Evolutionary conservation across 2,888 invertebrate species (phyloP).

Genomic region (Tetragonula carbonaria): DNA sequence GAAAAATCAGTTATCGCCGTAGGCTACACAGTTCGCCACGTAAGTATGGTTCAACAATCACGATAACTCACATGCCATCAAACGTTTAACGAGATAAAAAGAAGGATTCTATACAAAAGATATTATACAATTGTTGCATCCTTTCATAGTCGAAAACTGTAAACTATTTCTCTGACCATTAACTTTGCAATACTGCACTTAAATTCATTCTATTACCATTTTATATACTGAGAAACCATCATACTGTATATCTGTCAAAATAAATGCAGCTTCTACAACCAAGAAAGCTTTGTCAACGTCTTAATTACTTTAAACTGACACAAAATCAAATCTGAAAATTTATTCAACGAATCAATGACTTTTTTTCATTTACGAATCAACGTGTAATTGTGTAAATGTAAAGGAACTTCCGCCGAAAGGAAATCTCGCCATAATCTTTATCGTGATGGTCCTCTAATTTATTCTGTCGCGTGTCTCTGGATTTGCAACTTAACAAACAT

Average conservation of each 20-base stretch:
- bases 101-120: neutral
- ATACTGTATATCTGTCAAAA: neutral
- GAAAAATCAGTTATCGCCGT: no score
- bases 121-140: neutral
- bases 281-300: neutral
- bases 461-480: no score
- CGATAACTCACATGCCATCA: neutral
- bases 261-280: neutral
- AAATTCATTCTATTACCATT: neutral
- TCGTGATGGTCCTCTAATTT: no score
- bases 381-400: no score
- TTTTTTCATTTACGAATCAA: no score
- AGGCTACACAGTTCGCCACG: no score
- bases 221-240: neutral
- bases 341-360: no score
- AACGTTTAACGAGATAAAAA: neutral
- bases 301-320: neutral
- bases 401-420: no score
- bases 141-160: neutral
- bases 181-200: constrained; percentile 4
- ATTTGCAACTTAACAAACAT: no score
- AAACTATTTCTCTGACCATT: neutral
- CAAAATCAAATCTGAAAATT: neutral
- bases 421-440: no score
- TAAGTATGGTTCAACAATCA: neutral